phyloP scores from a whole-genome alignment of 2,888 invertebrate species.

The Pollenia amentaria region DNA sequence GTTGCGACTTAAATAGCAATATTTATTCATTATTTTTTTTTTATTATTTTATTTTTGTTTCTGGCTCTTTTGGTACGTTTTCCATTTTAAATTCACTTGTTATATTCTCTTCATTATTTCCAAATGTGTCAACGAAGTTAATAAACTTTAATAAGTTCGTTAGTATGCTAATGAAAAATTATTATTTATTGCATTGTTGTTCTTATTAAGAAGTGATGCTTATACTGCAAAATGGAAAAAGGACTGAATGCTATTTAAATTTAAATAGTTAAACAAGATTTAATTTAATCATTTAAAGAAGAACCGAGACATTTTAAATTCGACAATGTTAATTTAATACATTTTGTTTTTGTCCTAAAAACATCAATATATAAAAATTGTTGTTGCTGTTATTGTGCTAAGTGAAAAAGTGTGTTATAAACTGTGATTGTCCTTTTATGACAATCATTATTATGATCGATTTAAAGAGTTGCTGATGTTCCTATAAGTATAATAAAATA shows the following conservation, averaged over 20 bases:
- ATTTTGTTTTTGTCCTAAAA: too few species aligned
- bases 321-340: too few species aligned
- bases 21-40: neutral
- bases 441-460: neutral
- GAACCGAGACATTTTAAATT: too few species aligned
- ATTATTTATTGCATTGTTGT: constrained; percentile 29
- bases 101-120: constrained; percentile 49
- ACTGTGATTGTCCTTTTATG: neutral
- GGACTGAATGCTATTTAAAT: too few species aligned
- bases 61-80: neutral
- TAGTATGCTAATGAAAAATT: constrained; percentile 52
- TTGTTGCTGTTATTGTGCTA: neutral
- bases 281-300: neutral
- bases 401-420: constrained; percentile 10
- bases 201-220: neutral
- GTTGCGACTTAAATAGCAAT: constrained; percentile 17
- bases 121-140: constrained; percentile 43
- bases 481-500: neutral
- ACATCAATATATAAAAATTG: neutral
- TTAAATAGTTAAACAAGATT: neutral
- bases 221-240: neutral
- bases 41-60: neutral
- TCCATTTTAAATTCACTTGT: neutral
- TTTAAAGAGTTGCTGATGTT: neutral
- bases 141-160: constrained; percentile 60